A percentile compares a stretch with the other conserved stretches of the same genome.
phyloP scores from a whole-genome alignment of 1,140 invertebrate genomes.

The Heliconius eleuchia region DNA sequence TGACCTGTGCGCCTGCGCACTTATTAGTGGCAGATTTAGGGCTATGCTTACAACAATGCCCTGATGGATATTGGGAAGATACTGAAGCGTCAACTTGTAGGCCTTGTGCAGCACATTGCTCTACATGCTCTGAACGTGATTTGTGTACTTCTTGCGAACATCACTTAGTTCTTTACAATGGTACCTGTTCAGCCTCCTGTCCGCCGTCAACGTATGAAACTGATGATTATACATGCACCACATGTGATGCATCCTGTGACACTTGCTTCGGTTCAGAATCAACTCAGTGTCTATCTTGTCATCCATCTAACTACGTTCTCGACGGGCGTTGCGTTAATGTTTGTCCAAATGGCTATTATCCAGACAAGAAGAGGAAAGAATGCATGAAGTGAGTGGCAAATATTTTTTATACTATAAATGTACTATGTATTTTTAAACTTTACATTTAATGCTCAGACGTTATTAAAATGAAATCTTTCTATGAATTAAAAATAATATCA shows the following conservation, averaged over 20 bases:
- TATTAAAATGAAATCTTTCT: too few relatives aligned
- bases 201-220: constrained; percentile 91
- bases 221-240: constrained; percentile 89
- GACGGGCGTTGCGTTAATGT: constrained; percentile 84
- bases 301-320: constrained; percentile 84
- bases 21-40: constrained; percentile 89
- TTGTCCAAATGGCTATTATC: constrained; percentile 87
- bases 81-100: constrained; percentile 87
- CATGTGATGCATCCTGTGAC: constrained; percentile 90
- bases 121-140: constrained; percentile 89
- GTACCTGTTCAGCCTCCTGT: constrained; percentile 90
- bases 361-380: constrained; percentile 88
- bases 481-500: too few relatives aligned
- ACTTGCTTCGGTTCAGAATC: constrained; percentile 90
- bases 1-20: constrained; percentile 90
- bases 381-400: constrained; percentile 82
- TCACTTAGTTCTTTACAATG: constrained; percentile 90
- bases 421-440: too few relatives aligned
- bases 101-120: constrained; percentile 88
- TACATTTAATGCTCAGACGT: too few relatives aligned
- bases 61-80: constrained; percentile 93
- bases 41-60: constrained; percentile 91
- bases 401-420: background rate
- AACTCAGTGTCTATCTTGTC: constrained; percentile 91
- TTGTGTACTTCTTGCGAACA: constrained; percentile 92